Percentiles rank a stretch among this genome's conserved stretches.
phyloP scores from a whole-genome alignment of 2,113 vertebrate species.

The Syngnathoides biaculeatus region DNA sequence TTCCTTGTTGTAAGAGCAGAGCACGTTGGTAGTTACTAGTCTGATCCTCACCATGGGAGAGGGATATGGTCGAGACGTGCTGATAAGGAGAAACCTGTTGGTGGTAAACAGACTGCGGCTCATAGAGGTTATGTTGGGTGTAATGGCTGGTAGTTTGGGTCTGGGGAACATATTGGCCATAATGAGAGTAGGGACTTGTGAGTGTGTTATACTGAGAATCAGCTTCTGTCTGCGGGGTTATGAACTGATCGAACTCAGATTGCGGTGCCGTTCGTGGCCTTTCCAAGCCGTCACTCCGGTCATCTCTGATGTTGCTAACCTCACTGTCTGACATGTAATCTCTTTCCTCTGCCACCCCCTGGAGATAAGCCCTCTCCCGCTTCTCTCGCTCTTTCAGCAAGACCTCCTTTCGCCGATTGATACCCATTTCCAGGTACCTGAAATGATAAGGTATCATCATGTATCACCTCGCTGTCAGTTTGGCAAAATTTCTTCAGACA shows the following conservation, averaged over 20 bases:
- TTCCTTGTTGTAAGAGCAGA: constrained; percentile 88
- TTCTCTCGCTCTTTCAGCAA: constrained; percentile 96
- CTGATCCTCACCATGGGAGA: constrained; percentile 76
- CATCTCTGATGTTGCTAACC: constrained; percentile 88
- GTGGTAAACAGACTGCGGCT: constrained; percentile 88
- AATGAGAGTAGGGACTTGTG: constrained; percentile 89
- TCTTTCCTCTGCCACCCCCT: constrained; percentile 95
- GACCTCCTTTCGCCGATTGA: constrained; percentile 96
- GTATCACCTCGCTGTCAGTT: neutral
- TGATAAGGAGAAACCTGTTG: constrained; percentile 91
- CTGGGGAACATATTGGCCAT: constrained; percentile 85
- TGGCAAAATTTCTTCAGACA: constrained; percentile 1
- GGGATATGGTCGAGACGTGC: constrained; percentile 82
- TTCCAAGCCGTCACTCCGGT: constrained; percentile 83
- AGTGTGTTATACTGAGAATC: constrained; percentile 89
- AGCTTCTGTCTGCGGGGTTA: constrained; percentile 90
- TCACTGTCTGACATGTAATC: constrained; percentile 99
- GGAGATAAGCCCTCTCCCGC: constrained; percentile 93
- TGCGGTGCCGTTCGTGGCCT: constrained; percentile 92
- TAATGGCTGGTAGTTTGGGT: constrained; percentile 89
- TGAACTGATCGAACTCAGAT: constrained; percentile 91
- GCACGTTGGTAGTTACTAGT: constrained; percentile 85
- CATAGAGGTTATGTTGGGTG: constrained; percentile 88
- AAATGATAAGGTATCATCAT: constrained; percentile 2
- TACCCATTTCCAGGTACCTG: constrained; percentile 96